These are phyloP conservation scores for Xylota segnis DNA, from an alignment of 2,888 invertebrate genomes.

Conservation along the genomic window DNA sequence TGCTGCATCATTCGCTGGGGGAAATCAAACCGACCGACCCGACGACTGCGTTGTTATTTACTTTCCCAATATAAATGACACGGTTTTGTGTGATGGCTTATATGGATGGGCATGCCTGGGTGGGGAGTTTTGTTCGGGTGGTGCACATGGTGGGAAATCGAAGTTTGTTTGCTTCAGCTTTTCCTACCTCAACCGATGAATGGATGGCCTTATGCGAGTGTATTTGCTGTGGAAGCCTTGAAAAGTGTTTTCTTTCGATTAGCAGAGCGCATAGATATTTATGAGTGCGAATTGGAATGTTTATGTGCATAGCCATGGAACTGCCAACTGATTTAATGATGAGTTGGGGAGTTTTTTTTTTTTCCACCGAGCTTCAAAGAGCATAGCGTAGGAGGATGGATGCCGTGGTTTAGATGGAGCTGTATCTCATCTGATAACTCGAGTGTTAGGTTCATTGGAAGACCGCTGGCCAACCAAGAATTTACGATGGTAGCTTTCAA, in stretches of 20 bases:
- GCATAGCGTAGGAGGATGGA: too few species aligned
- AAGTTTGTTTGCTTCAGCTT: slow-evolving; percentile 52
- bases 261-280: slow-evolving; percentile 31
- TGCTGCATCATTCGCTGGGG: slow-evolving; percentile 54
- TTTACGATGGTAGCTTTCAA: too few species aligned
- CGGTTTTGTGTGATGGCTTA: slow-evolving; percentile 46
- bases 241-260: slow-evolving; percentile 53
- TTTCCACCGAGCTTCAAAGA: too few species aligned
- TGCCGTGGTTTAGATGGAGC: too few species aligned
- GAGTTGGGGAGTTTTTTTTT: background rate
- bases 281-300: slow-evolving; percentile 32
- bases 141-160: slow-evolving; percentile 50
- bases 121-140: slow-evolving; percentile 23
- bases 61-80: slow-evolving; percentile 68
- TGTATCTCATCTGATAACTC: too few species aligned
- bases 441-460: too few species aligned
- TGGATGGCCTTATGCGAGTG: slow-evolving; percentile 5
- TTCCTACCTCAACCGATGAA: slow-evolving; percentile 5
- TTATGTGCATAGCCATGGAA: slow-evolving; percentile 25
- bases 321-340: background rate
- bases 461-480: too few species aligned
- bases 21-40: slow-evolving; percentile 54
- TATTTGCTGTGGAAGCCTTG: slow-evolving; percentile 42
- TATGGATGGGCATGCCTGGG: slow-evolving; percentile 34
- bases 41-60: slow-evolving; percentile 44